These are phyloP conservation scores for Opisthocomus hoazin DNA, from an alignment of 2,113 vertebrate genomes.

Conservation along the genomic window DNA sequence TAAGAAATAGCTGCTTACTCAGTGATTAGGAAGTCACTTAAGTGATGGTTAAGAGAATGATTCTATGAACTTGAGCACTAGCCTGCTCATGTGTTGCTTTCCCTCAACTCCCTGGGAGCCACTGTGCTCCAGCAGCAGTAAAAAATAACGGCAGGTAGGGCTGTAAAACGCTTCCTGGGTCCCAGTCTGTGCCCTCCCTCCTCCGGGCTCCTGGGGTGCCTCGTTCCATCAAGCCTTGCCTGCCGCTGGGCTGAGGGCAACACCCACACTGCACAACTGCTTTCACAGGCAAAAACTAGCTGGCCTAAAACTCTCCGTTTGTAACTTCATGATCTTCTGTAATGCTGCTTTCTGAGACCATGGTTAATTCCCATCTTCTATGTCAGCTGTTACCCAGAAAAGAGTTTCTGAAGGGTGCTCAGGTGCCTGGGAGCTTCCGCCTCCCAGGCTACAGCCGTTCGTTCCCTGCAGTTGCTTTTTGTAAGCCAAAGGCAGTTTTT, in stretches of 20 bases:
- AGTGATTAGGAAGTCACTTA: neutral
- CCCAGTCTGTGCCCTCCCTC: neutral
- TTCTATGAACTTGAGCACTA: neutral
- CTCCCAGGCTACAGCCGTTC: neutral
- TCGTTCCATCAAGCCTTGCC: fast-evolving
- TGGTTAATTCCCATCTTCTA: neutral
- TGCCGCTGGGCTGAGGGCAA: neutral
- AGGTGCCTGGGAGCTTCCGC: neutral
- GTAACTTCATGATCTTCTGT: neutral
- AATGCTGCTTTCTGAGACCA: neutral
- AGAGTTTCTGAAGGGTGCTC: neutral
- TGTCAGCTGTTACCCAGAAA: neutral
- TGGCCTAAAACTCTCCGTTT: neutral
- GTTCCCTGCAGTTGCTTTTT: neutral
- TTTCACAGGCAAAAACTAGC: neutral
- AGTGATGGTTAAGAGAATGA: neutral
- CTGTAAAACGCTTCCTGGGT: neutral
- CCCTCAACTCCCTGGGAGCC: neutral
- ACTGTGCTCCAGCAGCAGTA: neutral
- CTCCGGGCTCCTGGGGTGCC: neutral
- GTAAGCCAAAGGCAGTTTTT: neutral
- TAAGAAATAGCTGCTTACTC: neutral
- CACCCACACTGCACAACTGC: fast-evolving
- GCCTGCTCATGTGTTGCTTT: neutral
- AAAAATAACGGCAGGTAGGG: neutral